phyloP scores from a whole-genome alignment of 1,140 invertebrate genomes.

The Zaprionus africanus region DNA sequence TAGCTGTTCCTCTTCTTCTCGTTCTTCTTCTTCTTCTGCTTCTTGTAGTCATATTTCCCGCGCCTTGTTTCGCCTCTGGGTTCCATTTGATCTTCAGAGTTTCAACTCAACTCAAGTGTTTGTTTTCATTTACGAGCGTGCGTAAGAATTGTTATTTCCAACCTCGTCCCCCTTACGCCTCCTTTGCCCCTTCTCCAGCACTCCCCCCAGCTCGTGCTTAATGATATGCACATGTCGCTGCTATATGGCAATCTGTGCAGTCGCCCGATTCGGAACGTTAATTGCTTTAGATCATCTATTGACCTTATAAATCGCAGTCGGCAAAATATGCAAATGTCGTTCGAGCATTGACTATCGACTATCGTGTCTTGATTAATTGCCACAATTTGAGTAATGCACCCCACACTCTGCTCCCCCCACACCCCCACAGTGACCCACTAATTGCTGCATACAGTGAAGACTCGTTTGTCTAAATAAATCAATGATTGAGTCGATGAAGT shows the following conservation, averaged over 20 bases:
- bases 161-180: neutral
- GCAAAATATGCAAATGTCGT: constrained; percentile 18
- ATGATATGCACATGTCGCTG: constrained; percentile 43
- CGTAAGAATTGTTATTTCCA: constrained; percentile 38
- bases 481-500: neutral
- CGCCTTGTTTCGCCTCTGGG: neutral
- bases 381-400: neutral
- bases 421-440: neutral
- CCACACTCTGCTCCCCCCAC: neutral
- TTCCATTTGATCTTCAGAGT: constrained; percentile 14
- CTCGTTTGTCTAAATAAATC: neutral
- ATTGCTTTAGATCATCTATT: constrained; percentile 34
- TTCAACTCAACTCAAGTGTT: constrained; percentile 56
- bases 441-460: neutral
- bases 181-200: neutral
- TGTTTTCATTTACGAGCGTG: constrained; percentile 56
- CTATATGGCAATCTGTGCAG: constrained; percentile 48
- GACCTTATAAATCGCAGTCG: neutral
- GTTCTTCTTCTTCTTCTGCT: neutral
- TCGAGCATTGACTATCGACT: neutral
- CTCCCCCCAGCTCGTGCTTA: constrained; percentile 22
- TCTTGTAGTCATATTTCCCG: neutral
- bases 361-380: constrained; percentile 1
- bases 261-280: constrained; percentile 17
- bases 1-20: neutral